Evolutionary conservation across 37 sponge, comb jelly and placozoan species (phyloP).

Genomic region (Cliona cf. orientalis): DNA sequence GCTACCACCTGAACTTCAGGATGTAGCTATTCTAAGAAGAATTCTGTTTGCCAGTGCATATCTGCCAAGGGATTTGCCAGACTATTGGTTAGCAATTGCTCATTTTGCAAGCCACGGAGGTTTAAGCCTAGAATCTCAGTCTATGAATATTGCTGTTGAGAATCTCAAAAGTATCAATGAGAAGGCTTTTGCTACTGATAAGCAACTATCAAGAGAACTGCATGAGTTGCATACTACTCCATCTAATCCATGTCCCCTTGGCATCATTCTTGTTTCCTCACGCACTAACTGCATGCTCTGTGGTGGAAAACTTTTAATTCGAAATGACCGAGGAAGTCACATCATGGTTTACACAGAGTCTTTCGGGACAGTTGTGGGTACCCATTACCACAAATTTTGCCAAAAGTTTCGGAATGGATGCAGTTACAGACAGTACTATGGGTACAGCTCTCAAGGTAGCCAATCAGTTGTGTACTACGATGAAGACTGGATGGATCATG

Average conservation of each 20-base stretch:
- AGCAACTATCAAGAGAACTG: background rate
- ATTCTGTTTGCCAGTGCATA: background rate
- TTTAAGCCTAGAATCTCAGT: background rate
- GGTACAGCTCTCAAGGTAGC: background rate
- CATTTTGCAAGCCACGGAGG: background rate
- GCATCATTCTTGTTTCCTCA: too few relatives aligned
- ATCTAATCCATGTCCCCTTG: background rate
- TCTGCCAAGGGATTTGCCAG: conserved; percentile 9
- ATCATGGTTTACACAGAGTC: background rate
- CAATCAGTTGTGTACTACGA: too few relatives aligned
- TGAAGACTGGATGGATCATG: background rate
- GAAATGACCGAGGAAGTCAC: background rate
- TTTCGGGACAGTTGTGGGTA: background rate
- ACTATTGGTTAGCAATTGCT: background rate
- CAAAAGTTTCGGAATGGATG: background rate
- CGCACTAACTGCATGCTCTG: too few relatives aligned
- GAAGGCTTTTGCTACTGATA: background rate
- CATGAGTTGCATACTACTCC: background rate
- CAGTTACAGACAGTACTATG: background rate
- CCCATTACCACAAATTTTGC: background rate
- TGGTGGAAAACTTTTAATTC: background rate
- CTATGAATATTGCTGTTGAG: background rate
- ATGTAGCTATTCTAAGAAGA: background rate
- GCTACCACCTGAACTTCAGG: background rate
- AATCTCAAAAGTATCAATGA: background rate